These are phyloP conservation scores for Mobula hypostoma DNA, from an alignment of 2,113 vertebrate genomes.

Conservation along the genomic window DNA sequence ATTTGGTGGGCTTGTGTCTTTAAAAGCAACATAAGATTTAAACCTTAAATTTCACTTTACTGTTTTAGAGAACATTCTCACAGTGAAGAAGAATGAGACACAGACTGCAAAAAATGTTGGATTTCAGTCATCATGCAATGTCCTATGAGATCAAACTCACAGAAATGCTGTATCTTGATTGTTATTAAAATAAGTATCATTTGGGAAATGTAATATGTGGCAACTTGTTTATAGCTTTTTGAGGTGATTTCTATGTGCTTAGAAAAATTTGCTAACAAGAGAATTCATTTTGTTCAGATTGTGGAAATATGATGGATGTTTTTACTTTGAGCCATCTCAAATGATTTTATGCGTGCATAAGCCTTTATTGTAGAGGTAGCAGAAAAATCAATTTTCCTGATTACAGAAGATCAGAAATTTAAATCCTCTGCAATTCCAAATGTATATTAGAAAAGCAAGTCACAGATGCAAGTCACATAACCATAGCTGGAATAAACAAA, in stretches of 20 bases:
- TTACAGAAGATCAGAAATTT: constrained; percentile 18
- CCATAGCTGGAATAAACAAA: neutral
- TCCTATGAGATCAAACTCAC: neutral
- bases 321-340: constrained; percentile 9
- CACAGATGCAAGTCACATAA: neutral
- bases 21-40: neutral
- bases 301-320: neutral
- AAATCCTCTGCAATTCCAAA: neutral
- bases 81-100: neutral
- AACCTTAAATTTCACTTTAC: neutral
- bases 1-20: neutral
- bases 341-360: neutral
- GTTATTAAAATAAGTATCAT: neutral
- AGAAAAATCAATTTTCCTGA: constrained; percentile 25
- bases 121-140: neutral
- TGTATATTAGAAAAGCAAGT: neutral
- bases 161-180: neutral
- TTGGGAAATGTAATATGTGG: neutral
- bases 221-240: constrained; percentile 8
- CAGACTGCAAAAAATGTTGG: neutral
- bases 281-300: neutral
- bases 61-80: neutral
- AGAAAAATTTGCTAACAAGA: neutral
- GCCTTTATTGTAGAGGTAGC: neutral
- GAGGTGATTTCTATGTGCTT: neutral